Percentiles rank a stretch among this genome's conserved stretches.
These are phyloP conservation scores for Hylaeus anthracinus DNA, from an alignment of 1,140 invertebrate genomes.

Conservation along the genomic window DNA sequence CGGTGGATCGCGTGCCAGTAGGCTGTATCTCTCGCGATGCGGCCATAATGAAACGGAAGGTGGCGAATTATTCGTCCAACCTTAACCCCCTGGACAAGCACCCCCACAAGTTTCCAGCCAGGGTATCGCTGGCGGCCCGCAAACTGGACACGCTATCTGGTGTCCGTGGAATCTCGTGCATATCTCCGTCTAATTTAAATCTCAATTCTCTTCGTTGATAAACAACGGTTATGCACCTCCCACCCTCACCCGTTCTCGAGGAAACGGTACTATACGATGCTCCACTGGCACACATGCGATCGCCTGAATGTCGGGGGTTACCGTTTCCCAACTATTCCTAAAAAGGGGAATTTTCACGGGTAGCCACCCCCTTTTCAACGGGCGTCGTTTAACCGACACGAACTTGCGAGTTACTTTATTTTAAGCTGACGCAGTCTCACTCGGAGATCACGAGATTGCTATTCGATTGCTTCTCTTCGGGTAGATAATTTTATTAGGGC, in stretches of 20 bases:
- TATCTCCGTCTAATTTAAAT: constrained; percentile 49
- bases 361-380: too few relatives aligned
- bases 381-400: too few relatives aligned
- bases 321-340: neutral
- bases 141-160: constrained; percentile 24
- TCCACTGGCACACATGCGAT: neutral
- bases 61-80: constrained; percentile 59
- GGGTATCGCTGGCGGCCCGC: constrained; percentile 30
- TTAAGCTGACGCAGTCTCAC: too few relatives aligned
- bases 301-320: neutral
- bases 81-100: constrained; percentile 5
- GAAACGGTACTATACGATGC: constrained; percentile 9
- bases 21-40: constrained; percentile 53
- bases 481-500: too few relatives aligned
- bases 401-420: too few relatives aligned
- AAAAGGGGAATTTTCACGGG: neutral
- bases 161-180: constrained; percentile 3
- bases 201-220: constrained; percentile 33
- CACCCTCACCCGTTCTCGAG: neutral
- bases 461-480: too few relatives aligned
- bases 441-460: too few relatives aligned
- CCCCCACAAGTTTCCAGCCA: neutral
- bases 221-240: constrained; percentile 6
- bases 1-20: constrained; percentile 65
- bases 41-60: constrained; percentile 56